Percentiles rank a stretch among this genome's conserved stretches.
These are phyloP conservation scores for Eilema griseolum DNA, from an alignment of 2,888 invertebrate species.

Conservation along the genomic window DNA sequence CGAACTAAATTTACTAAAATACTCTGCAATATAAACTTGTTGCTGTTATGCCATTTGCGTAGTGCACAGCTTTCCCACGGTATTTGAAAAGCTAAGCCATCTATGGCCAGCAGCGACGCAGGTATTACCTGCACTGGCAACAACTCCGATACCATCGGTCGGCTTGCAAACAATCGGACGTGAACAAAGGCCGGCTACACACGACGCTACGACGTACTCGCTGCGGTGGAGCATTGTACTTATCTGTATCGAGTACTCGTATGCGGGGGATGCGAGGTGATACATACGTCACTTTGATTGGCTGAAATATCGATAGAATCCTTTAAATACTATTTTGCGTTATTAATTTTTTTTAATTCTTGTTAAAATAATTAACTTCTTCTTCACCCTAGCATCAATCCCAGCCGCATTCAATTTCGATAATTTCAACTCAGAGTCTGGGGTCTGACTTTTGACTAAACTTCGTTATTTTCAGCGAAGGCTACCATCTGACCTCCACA, in stretches of 20 bases:
- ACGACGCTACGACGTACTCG: slow-evolving; percentile 2
- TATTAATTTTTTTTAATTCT: no score
- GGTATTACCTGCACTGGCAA: slow-evolving; percentile 19
- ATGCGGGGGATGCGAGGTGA: slow-evolving; percentile 5
- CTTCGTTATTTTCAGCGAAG: no score
- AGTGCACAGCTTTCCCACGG: slow-evolving; percentile 10
- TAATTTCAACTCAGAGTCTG: no score
- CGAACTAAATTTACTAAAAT: background rate
- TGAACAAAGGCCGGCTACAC: slow-evolving; percentile 24
- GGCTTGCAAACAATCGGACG: slow-evolving; percentile 17
- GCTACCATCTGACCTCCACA: no score
- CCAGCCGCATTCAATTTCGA: no score
- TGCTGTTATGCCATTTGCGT: slow-evolving; percentile 1
- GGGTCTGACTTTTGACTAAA: no score
- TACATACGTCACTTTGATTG: slow-evolving; percentile 20
- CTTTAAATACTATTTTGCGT: no score
- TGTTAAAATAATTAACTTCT: no score
- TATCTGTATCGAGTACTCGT: slow-evolving; percentile 11
- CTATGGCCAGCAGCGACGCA: slow-evolving; percentile 13
- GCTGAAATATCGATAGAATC: background rate
- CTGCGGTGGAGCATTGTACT: slow-evolving; percentile 14
- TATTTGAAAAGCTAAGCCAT: background rate
- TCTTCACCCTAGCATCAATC: no score
- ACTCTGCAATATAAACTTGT: background rate
- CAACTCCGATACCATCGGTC: slow-evolving; percentile 19